Base-by-base conservation (phyloP, 2,888 invertebrate species). In the Masnerella sp. region DNA sequence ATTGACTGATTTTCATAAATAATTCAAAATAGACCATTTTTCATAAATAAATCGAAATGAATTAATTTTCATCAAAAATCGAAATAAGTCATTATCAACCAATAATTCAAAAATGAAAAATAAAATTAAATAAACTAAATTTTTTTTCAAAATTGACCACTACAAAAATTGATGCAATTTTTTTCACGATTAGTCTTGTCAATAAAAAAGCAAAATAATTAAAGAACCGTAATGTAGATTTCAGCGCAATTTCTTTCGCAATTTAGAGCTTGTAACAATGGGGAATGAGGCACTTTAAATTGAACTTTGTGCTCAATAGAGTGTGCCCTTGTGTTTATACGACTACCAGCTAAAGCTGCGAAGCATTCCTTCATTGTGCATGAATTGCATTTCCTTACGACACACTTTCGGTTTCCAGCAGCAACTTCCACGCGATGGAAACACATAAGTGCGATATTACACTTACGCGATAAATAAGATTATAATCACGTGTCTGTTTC, bases 281-380 rank as follows among this genome's bases (percentile, higher is more conserved):
- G 17, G 58, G 45, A 45, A 45, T 34, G 38, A 47, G 18, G 47
- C 18, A 25, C 11, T 17, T 32, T 43, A 17, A 47, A 59, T 12
- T 59, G 36, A 45, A 59, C 36, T 36, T 47, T 49, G 38, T 28
- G 36, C 38, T 61, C 47, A 22, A 61, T 49, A 61, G 30, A 58
- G 15, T 38, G 22, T 47, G 38, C 38, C 47, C 43, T 25, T 38
- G 59, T 38, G 18, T 12, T 28, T 20, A 7, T 12, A n/a, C 28
- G 9, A 38, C 18, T 32, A 36, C 38, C 36, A 38, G 9, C 34
- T 61, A 47, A 38, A 47, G 38, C 18, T 15, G 11, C 12, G 8
- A 38, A 47, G 38, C 28, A 15, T 47, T 38, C 38, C 30, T 47
- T 28, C 38, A 30, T 38, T 56, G 42, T 56, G 12, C 32, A 38